A percentile compares a stretch with the other conserved stretches of the same genome.
These are phyloP conservation scores for Tetraneura akinire DNA, from an alignment of 1,140 invertebrate species.

Conservation along the genomic window DNA sequence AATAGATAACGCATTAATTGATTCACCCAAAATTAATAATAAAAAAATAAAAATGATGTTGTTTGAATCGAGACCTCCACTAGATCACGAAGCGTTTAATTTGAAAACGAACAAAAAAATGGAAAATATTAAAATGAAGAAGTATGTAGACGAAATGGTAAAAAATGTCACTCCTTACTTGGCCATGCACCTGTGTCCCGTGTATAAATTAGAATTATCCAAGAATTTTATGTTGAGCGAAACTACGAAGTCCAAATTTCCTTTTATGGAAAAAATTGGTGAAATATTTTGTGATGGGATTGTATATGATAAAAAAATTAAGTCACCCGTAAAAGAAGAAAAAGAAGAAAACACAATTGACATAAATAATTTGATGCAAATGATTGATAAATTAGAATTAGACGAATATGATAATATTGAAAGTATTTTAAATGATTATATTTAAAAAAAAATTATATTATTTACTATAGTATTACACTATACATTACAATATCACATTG, in stretches of 20 bases:
- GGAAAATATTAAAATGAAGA: conserved; percentile 2
- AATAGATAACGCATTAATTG: conserved; percentile 6
- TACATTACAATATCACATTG: too few species aligned
- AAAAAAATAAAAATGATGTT: not conserved
- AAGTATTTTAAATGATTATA: conserved; percentile 13
- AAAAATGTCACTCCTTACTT: conserved; percentile 35
- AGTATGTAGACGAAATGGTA: conserved; percentile 30
- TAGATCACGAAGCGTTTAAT: conserved; percentile 19
- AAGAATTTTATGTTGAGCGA: not conserved
- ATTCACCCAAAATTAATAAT: not conserved
- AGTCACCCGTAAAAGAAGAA: not conserved
- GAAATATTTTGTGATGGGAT: conserved; percentile 35
- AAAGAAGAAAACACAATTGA: not conserved
- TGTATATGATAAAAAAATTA: not conserved
- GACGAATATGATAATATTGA: conserved; percentile 41
- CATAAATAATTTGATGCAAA: not conserved
- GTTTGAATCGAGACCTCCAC: conserved; percentile 6
- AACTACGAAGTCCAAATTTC: conserved; percentile 4
- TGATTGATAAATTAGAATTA: conserved; percentile 14
- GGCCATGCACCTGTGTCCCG: conserved; percentile 30
- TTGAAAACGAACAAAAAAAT: conserved; percentile 4
- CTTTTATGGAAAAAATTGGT: conserved; percentile 11
- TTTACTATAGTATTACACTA: too few species aligned
- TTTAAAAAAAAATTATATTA: too few species aligned
- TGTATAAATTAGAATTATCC: conserved; percentile 34